Base-by-base conservation (phyloP, 2,888 invertebrate species). In the Agonopterix subpropinquella region DNA sequence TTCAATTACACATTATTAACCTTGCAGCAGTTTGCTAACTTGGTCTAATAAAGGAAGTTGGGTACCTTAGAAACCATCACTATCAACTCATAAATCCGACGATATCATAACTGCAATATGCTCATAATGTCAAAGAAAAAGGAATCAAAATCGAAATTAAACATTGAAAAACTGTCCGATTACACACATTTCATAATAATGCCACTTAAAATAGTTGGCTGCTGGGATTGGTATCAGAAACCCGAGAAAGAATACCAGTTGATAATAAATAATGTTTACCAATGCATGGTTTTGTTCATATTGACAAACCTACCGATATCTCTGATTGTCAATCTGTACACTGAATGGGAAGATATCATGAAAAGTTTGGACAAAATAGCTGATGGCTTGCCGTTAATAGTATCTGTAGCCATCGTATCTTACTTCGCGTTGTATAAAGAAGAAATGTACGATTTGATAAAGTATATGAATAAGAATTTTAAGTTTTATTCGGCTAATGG, bases 401-500 rank as follows among this genome's bases (percentile, higher is more conserved):
- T 77, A 0, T 76, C 84, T 0, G 15, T 80, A 0, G 62, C 69
- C 1, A 79, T 85, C 0, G 74, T 86, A 0, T 53, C 67, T 0
- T 88, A 88, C 48, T 80, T 80, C 48, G 73, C 74, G 0, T 28
- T 74, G 0, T 60, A 78, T 41, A 73, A 76, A 35, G 48, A 64
- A 0, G 71, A 83, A 2, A 57, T 87, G 39, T 77, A 82, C 37
- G 67, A 69, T 0, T 51, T 89, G 8, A 47, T 72, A 0, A 60
- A 63, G 1, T 84, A 61, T 52, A 80, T 86, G 73, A 75, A 78
- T 44, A 50, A 49, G 3, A 74, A 82, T 45, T 88, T 87, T 53
- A 77, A 72, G 57, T 76, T 73, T 48, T 72, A 69, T 48, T 88
- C 89, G 0, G 84, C 83, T 2, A 60, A 70, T 36, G 89, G 89